Conservation (phyloP, 2,888 invertebrate genomes). For the Crossocerus cetratus region DNA sequence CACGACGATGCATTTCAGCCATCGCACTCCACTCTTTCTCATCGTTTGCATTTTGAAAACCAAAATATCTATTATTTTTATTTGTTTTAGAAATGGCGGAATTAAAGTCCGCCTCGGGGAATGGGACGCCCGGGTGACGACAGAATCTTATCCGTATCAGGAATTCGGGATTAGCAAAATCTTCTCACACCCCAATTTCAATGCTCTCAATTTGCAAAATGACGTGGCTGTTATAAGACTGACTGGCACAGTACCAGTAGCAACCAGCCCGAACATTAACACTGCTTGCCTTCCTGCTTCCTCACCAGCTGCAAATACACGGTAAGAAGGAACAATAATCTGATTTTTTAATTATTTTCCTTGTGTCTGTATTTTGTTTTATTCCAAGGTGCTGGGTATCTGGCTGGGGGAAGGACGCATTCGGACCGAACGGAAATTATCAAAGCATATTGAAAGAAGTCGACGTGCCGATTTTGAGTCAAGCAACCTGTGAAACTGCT, state of each 20-base stretch:
- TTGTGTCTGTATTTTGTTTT: neutral
- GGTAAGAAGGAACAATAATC: no score
- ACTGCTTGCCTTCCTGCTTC: constrained; percentile 78
- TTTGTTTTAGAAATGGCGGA: constrained; percentile 58
- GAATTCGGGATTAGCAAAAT: constrained; percentile 81
- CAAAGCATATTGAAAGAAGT: constrained; percentile 87
- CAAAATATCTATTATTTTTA: neutral
- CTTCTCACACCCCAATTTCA: constrained; percentile 83
- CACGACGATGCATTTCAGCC: no score
- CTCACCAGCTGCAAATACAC: constrained; percentile 68
- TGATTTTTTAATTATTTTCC: neutral
- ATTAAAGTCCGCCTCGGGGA: constrained; percentile 86
- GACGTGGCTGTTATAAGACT: constrained; percentile 89
- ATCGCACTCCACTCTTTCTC: no score
- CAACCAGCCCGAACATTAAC: constrained; percentile 75
- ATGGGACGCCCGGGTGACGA: constrained; percentile 84
- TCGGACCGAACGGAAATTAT: constrained; percentile 78
- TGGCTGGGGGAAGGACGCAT: constrained; percentile 94
- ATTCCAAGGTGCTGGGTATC: constrained; percentile 83
- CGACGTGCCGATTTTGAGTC: constrained; percentile 84
- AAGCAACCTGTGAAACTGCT: constrained; percentile 82
- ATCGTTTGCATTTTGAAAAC: no score
- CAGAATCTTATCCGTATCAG: constrained; percentile 83
- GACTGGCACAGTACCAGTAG: constrained; percentile 73
- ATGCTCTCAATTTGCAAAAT: constrained; percentile 85